phyloP scores from a whole-genome alignment of 2,113 vertebrate genomes.

The Podarcis raffonei region DNA sequence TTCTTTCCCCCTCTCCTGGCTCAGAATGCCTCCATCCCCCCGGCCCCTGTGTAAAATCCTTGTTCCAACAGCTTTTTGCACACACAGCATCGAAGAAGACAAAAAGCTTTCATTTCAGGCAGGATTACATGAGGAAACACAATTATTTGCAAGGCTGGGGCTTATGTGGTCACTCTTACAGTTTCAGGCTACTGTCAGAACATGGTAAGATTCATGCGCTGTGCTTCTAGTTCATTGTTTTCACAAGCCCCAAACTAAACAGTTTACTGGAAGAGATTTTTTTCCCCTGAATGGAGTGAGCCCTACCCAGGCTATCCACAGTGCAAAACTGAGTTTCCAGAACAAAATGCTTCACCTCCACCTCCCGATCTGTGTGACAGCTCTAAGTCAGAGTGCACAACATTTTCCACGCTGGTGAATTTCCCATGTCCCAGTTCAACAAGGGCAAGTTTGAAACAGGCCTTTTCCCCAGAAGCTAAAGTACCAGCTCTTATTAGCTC shows the following conservation, averaged over 20 bases:
- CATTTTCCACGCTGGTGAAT: not conserved
- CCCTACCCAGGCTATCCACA: not conserved
- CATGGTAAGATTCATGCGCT: not conserved
- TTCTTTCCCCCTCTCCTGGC: no score
- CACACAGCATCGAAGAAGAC: not conserved
- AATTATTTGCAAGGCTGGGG: not conserved
- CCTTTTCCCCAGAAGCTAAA: slow-evolving; percentile 11
- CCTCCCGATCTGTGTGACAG: not conserved
- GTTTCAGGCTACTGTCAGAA: not conserved
- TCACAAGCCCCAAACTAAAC: not conserved
- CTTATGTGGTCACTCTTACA: not conserved
- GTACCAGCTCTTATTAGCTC: slow-evolving; percentile 9
- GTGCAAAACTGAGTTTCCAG: not conserved
- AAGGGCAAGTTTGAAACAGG: not conserved
- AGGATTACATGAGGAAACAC: not conserved
- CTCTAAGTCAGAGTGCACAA: not conserved
- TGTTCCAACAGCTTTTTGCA: not conserved
- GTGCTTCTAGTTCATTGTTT: not conserved
- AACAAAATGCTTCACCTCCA: not conserved
- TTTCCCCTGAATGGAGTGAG: not conserved
- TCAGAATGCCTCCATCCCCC: no score
- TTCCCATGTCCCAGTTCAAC: not conserved
- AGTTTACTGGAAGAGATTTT: not conserved
- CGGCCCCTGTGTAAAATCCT: not conserved
- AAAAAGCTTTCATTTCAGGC: not conserved